Percentiles rank a stretch among this genome's conserved stretches.
phyloP scores from a whole-genome alignment of 2,113 vertebrate species.

The Drymodes brunneopygia region DNA sequence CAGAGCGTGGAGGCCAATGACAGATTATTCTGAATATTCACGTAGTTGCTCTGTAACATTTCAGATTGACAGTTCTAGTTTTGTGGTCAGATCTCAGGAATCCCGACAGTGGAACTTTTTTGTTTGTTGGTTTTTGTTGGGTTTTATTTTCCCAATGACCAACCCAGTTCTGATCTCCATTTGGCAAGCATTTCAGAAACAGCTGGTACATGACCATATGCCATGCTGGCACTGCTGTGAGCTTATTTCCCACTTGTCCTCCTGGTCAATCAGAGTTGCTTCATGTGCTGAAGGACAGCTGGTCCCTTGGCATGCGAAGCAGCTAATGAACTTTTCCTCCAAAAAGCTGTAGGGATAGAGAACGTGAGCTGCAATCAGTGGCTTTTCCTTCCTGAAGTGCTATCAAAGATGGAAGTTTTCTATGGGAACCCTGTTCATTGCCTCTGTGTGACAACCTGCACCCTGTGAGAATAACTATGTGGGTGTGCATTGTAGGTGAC shows the following conservation, averaged over 20 bases:
- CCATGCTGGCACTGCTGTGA: constrained; percentile 1
- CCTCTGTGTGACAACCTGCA: not conserved
- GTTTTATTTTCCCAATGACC: constrained; percentile 18
- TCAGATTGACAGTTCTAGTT: not conserved
- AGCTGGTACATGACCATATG: constrained; percentile 60
- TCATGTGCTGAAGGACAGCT: constrained; percentile 57
- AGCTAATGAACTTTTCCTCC: constrained; percentile 51
- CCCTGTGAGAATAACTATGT: not conserved
- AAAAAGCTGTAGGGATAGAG: not conserved
- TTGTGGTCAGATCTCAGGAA: constrained; percentile 9
- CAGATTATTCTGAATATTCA: not conserved
- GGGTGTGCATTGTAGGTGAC: not conserved
- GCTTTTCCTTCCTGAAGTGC: not conserved
- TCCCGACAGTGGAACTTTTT: not conserved
- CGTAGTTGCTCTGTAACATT: not conserved
- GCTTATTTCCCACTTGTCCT: constrained; percentile 56
- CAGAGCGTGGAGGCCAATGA: not conserved
- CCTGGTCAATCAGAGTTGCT: constrained; percentile 54
- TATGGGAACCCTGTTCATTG: not conserved
- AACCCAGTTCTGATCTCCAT: not conserved
- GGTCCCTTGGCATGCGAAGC: constrained; percentile 49
- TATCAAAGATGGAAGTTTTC: not conserved
- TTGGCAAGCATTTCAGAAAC: constrained; percentile 57
- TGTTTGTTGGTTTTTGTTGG: not conserved
- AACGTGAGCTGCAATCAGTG: not conserved